Evolutionary conservation across 2,888 invertebrate species (phyloP), one percentile per base, ranked within the genome.

Genomic region (Apotomis betuletana): DNA sequence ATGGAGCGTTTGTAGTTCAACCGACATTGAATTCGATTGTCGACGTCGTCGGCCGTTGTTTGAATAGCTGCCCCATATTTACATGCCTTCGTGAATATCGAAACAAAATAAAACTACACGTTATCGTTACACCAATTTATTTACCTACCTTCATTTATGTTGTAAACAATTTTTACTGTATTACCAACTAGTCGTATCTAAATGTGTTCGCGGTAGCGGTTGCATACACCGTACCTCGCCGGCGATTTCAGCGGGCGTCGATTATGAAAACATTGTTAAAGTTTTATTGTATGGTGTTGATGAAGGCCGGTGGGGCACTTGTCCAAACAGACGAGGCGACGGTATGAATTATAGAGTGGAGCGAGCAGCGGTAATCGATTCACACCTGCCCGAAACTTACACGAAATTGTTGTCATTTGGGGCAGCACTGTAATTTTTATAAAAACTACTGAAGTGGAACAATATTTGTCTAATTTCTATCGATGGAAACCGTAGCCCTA

Each of bases 191-290:
- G 61, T 41, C 52, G 88, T 87, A 88, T 87, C 87, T 87, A 86
- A 89, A 90, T 84, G 85, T 81, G 78, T 78, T 82, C 75, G 81
- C 80, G 82, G 84, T 81, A 75, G 81, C 80, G 82, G 84, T 81
- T 81, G 80, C 80, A 76, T 80, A 77, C 82, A 81, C 81, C 80
- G 63, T 27, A 55, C 46, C 41, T 5, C 38, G 55, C 44, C n/a
- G 85, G 80, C 81, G 83, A 83, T 86, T 87, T 84, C 80, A 85
- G 83, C 67, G 77, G 84, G 84, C 86, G 88, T 89, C 88, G 89
- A 89, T 89, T 90, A 89, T 90, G 88, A 92, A 91, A 92, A 93
- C 91, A 92, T 91, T 90, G 90, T 92, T 92, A 91, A 91, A 90
- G 85, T 91, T 91, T 91, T 89, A 92, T 90, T 89, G 87, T 87